phyloP scores from a whole-genome alignment of 2,888 invertebrate genomes.

The Nysson spinosus region DNA sequence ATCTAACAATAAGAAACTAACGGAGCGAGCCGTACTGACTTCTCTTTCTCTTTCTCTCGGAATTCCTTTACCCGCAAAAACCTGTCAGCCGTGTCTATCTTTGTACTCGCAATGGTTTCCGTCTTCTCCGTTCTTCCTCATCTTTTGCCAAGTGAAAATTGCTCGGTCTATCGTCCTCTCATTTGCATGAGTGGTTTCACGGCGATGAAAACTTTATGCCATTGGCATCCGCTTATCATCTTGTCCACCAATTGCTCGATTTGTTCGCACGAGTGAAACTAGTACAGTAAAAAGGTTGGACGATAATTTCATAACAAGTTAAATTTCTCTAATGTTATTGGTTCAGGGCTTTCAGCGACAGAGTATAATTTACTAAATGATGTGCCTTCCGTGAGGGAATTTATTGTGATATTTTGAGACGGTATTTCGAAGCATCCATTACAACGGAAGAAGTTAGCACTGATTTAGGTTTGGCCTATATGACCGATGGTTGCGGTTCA shows the following conservation, averaged over 20 bases:
- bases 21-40: conserved; percentile 58
- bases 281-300: too few relatives aligned
- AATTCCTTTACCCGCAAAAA: conserved; percentile 37
- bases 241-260: conserved; percentile 4
- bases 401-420: conserved; percentile 3
- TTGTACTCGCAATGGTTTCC: conserved; percentile 36
- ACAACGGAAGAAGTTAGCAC: conserved; percentile 32
- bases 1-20: too few relatives aligned
- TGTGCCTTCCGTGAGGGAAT: neutral
- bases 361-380: too few relatives aligned
- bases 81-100: conserved; percentile 52
- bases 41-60: conserved; percentile 52
- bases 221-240: conserved; percentile 13
- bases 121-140: conserved; percentile 19
- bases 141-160: conserved; percentile 9
- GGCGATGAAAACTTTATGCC: neutral
- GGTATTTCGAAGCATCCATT: too few relatives aligned
- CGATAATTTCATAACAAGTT: too few relatives aligned
- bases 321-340: too few relatives aligned
- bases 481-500: conserved; percentile 53
- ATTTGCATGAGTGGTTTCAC: conserved; percentile 21
- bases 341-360: too few relatives aligned
- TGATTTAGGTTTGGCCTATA: conserved; percentile 37
- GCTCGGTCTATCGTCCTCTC: conserved; percentile 16
- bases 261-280: neutral